Conservation (phyloP, 2,888 invertebrate species). For the Cosmia trapezina region DNA sequence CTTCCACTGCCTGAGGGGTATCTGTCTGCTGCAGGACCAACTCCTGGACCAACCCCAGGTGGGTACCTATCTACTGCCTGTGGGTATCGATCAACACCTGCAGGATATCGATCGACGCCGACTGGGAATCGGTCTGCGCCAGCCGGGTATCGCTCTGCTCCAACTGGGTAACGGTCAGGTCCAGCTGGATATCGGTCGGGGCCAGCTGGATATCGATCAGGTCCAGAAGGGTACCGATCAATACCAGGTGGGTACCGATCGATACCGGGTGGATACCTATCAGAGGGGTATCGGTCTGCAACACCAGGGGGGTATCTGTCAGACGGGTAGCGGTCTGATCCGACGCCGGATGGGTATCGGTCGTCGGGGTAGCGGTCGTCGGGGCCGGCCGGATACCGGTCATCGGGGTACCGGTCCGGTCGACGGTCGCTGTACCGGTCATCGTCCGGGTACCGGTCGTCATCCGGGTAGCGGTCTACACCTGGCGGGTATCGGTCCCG, state of each 20-base stretch:
- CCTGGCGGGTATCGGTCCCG: conserved; percentile 86
- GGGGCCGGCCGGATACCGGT: conserved; percentile 90
- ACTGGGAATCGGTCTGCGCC: conserved; percentile 84
- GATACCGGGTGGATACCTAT: conserved; percentile 82
- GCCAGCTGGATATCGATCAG: conserved; percentile 89
- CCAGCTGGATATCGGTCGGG: conserved; percentile 89
- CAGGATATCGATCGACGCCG: conserved; percentile 78
- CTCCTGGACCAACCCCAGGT: conserved; percentile 69
- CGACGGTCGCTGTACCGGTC: conserved; percentile 83
- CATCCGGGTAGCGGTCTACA: conserved; percentile 86
- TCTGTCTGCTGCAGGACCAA: conserved; percentile 62
- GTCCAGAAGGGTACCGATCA: conserved; percentile 85
- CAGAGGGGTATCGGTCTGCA: conserved; percentile 80
- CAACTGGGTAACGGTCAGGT: conserved; percentile 88
- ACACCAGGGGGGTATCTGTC: conserved; percentile 87
- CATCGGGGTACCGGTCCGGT: conserved; percentile 89
- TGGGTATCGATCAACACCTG: conserved; percentile 81
- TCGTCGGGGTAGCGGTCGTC: conserved; percentile 86
- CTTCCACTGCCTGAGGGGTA: conserved; percentile 72
- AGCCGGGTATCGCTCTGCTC: conserved; percentile 79
- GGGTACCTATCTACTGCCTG: conserved; percentile 62
- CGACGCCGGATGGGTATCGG: conserved; percentile 75
- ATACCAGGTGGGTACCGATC: conserved; percentile 87
- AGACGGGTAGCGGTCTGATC: conserved; percentile 80
- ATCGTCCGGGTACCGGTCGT: conserved; percentile 89